Evolutionary conservation across 2,888 invertebrate species (phyloP), one percentile per base, ranked within the genome.

Genomic region (Julus scanicus): DNA sequence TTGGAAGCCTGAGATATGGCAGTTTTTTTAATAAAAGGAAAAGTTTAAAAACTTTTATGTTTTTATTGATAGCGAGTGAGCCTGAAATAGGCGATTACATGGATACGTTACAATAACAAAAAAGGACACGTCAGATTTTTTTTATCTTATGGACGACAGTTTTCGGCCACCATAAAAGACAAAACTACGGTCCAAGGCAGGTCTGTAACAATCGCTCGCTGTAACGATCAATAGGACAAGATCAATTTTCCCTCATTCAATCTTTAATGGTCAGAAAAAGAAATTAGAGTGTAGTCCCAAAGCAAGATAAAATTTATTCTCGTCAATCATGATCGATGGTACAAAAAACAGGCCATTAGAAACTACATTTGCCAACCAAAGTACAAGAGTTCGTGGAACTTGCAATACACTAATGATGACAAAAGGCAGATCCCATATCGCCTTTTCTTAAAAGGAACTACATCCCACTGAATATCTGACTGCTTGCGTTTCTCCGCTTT

Each of bases 241-340:
- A 80, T 80, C 80, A 80, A 80, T 80, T 80, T 80, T 80, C 80
- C 80, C 37, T 80, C 80, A 80, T 80, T 80, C 80, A 29, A 80
- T 80, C 80, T 80, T 80, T 80, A 80, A 80, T 80, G 80, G 80
- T 80, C 80, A 80, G 80, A 80, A 80, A 80, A 80, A 80, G 80
- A 80, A 80, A 80, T 80, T 80, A 80, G 29, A 80, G 80, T 80
- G 80, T 15, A 37, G 37, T 29, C 80, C 80, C 37, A 37, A 80
- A 80, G 80, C 80, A 37, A 80, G 80, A 80, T 80, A 80, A 80
- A 80, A 80, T 80, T 80, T 80, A 80, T 80, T 80, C 80, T 80
- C 80, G 80, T 80, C 80, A 80, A 80, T 80, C 80, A 80, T 80
- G 80, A 80, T 80, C 80, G 80, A 80, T 80, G 80, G 80, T 37